Conservation (phyloP, 2,797 vertebrate species). For the Adelosebastes latens region DNA sequence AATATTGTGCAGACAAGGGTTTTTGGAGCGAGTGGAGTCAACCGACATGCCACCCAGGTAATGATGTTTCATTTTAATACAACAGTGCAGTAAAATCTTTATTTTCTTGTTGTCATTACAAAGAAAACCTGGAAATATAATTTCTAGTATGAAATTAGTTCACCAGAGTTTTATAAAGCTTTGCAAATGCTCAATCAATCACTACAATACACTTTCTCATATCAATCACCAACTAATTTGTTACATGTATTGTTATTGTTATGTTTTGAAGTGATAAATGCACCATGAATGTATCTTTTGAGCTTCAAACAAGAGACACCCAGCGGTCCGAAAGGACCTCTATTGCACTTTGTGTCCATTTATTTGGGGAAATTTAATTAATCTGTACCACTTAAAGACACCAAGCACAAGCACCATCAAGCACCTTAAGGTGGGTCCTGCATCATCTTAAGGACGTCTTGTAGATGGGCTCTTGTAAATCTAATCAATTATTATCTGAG, state of each 20-base stretch:
- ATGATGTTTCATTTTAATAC: background rate
- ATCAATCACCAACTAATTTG: too few relatives aligned
- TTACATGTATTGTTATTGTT: too few relatives aligned
- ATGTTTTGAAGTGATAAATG: background rate
- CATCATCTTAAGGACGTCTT: too few relatives aligned
- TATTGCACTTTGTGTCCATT: background rate
- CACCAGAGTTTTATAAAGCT: too few relatives aligned
- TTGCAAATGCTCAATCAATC: too few relatives aligned
- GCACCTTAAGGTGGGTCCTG: background rate
- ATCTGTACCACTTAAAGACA: background rate
- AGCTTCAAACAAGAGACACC: background rate
- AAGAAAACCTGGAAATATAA: background rate
- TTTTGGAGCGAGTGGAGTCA: slow-evolving; percentile 84
- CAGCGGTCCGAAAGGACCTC: background rate
- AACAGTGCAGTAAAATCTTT: background rate
- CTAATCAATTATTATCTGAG: background rate
- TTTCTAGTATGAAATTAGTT: background rate
- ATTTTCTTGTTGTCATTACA: background rate
- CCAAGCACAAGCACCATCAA: background rate
- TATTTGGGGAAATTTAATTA: background rate
- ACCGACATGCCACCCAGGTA: slow-evolving; percentile 69
- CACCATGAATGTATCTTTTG: background rate
- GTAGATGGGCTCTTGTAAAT: background rate
- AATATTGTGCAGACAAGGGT: slow-evolving; percentile 70
- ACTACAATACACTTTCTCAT: too few relatives aligned